phyloP scores from a whole-genome alignment of 1,140 invertebrate species.

The Chrysomallon squamiferum region DNA sequence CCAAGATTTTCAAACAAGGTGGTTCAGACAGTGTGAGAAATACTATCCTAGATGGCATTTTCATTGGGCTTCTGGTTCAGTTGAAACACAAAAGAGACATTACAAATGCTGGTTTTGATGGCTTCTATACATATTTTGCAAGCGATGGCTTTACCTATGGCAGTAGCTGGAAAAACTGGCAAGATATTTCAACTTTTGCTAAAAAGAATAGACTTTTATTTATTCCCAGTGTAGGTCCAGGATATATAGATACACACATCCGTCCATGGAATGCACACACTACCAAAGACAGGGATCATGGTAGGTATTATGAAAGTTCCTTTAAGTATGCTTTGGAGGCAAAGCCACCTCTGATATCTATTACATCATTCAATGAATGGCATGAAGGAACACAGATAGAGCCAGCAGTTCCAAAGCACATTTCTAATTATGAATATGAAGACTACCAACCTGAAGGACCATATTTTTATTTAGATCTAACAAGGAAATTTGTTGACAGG shows the following conservation, averaged over 20 bases:
- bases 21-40: conserved; percentile 52
- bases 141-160: conserved; percentile 65
- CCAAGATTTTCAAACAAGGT: conserved; percentile 48
- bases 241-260: conserved; percentile 65
- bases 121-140: conserved; percentile 68
- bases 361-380: conserved; percentile 69
- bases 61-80: conserved; percentile 65
- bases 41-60: conserved; percentile 63
- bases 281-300: conserved; percentile 57
- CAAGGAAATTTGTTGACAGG: conserved; percentile 36
- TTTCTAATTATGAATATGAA: conserved; percentile 47
- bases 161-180: conserved; percentile 64
- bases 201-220: conserved; percentile 59
- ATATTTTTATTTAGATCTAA: conserved; percentile 58
- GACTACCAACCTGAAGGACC: conserved; percentile 52
- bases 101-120: conserved; percentile 64
- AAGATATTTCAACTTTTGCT: conserved; percentile 53
- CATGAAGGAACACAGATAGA: conserved; percentile 69
- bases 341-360: conserved; percentile 58
- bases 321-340: conserved; percentile 59
- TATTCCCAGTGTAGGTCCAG: conserved; percentile 66
- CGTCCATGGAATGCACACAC: conserved; percentile 66
- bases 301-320: conserved; percentile 62
- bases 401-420: conserved; percentile 58
- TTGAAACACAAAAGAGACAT: conserved; percentile 52